Evolutionary conservation across 1,140 invertebrate species (phyloP).

Genomic region (Drepana arcuata): DNA sequence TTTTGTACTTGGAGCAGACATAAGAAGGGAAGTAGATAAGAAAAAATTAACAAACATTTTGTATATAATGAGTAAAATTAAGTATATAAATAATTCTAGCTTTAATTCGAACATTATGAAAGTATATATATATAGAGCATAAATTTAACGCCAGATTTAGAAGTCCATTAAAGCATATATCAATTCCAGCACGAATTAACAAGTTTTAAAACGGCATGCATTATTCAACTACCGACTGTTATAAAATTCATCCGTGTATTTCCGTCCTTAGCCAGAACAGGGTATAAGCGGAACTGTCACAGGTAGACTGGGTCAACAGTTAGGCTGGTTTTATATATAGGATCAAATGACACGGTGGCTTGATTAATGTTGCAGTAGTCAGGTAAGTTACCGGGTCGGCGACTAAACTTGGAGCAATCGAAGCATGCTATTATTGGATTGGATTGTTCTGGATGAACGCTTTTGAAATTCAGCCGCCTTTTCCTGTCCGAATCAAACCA

Average conservation of each 20-base stretch:
- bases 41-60: too few relatives aligned
- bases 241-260: slow-evolving; percentile 18
- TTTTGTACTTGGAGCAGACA: too few relatives aligned
- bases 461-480: slow-evolving; percentile 48
- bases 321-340: slow-evolving; percentile 52
- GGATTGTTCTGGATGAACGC: slow-evolving; percentile 45
- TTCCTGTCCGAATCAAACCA: slow-evolving; percentile 30
- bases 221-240: slow-evolving; percentile 29
- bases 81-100: too few relatives aligned
- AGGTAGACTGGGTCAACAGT: slow-evolving; percentile 41
- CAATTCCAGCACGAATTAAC: too few relatives aligned
- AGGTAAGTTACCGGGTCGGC: slow-evolving; percentile 36
- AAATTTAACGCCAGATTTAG: too few relatives aligned
- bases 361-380: slow-evolving; percentile 57
- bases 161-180: too few relatives aligned
- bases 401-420: slow-evolving; percentile 57
- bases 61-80: too few relatives aligned
- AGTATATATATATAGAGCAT: too few relatives aligned
- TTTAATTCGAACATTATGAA: too few relatives aligned
- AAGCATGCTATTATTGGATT: slow-evolving; percentile 56
- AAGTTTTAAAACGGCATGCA: slow-evolving; percentile 21
- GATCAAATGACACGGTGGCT: slow-evolving; percentile 45
- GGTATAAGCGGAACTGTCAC: slow-evolving; percentile 44
- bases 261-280: slow-evolving; percentile 14
- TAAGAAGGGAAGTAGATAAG: too few relatives aligned